Evolutionary conservation across 1,140 invertebrate genomes (phyloP), one percentile per base, ranked within the genome.

Genomic region (Heterodera carotae): DNA sequence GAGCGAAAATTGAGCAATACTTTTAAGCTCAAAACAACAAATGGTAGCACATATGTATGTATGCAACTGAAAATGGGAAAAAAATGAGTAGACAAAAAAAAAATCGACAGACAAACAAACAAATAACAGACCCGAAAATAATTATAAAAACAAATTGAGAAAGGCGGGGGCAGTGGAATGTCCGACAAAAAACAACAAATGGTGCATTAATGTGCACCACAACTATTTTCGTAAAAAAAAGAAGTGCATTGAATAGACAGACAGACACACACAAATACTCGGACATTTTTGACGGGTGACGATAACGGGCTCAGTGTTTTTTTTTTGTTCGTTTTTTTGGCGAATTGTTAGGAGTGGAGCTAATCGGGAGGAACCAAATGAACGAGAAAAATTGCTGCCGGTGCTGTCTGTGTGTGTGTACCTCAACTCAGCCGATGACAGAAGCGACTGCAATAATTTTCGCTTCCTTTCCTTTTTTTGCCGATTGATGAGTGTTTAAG

Each of bases 381-480:
- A 56, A 56, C 22, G 48, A 22, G 48, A 56, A 56, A 56, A 56
- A 56, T 22, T 56, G 48, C 48, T 56, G 48, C 5, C 48, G 39
- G 6, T 12, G 2, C 7, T 31, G 67, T 29, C 34, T 31, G 29
- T 27, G 2, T 69, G 68, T 43, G 56, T 56, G 48, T 70, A 53
- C 69, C 31, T 31, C 33, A 10, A 43, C 43, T 43, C n/a, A 67
- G 31, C 34, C 22, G 43, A 31, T 7, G 2, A 18, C 15, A 39
- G 34, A 39, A 69, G 27, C 27, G 34, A 39, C 15, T 70, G 29
- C 22, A 53, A 29, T 43, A 69, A 39, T 43, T 70, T 27, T 34
- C 68, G 48, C 18, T 53, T 39, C 48, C 29, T 71, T 48, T 56
- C 48, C 36, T 48, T 69, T 71, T 33, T 43, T 33, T 71, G 34